Evolutionary conservation across 2,113 vertebrate species (phyloP), one percentile per base, ranked within the genome.

Genomic region (Amia ocellicauda): DNA sequence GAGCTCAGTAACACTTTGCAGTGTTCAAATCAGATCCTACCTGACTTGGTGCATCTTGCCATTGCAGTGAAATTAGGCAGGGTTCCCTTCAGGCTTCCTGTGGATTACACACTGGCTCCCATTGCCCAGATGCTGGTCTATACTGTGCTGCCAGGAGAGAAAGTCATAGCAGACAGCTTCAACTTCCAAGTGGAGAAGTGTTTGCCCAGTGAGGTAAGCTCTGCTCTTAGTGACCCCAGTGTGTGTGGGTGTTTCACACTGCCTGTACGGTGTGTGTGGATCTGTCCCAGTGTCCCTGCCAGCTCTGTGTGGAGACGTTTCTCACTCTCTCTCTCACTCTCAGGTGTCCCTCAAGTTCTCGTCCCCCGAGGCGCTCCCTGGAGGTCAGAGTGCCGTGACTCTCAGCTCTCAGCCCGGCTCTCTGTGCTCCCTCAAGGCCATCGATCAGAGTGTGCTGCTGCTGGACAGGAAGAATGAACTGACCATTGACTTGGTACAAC

Each of bases 361-460:
- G 19, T 74, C 80, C 0, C 0, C 67, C 0, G 75, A 80, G 41
- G 79, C 74, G 9, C 84, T 93, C 28, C 92, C 93, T 1, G 90
- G 88, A 64, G 89, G 89, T 0, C 1, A 58, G 0, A 68, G 68
- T 62, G 69, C 0, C 13, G 71, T 97, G 62, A 73, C 26, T 8
- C 13, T 97, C 36, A 72, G 49, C 0, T 84, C 93, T 11, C 72
- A 81, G 2, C 81, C 91, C 9, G 64, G 82, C n/a, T 95, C 94
- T 11, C 74, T 95, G 2, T 95, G 94, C 17, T 93, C 85, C 0
- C 53, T 95, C 47, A 85, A 86, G 0, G 90, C 83, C 0, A 75
- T 95, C 1, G 94, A 97, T 69, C 69, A 88, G 60, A 93, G 93
- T 0, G 74, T 94, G 24, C 82, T 90, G 24, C 82, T 97, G 54